Conservation (phyloP, 2,888 invertebrate genomes). For the Melinaea marsaeus region DNA sequence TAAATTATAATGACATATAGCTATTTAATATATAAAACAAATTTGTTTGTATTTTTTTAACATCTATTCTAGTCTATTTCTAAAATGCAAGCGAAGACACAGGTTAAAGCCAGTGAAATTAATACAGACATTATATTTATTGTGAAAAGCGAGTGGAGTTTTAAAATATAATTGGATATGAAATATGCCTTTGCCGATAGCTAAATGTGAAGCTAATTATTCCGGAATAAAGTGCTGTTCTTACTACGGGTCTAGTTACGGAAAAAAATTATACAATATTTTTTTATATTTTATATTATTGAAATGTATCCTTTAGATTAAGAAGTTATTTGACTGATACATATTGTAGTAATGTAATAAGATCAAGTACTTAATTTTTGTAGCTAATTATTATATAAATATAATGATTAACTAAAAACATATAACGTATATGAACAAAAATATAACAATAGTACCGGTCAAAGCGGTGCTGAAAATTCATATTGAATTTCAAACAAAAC, state of each 20-base stretch:
- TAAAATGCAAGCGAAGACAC: too few species aligned
- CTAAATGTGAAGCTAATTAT: conserved; percentile 25
- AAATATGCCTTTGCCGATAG: conserved; percentile 19
- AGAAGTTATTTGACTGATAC: too few species aligned
- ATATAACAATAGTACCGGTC: conserved; percentile 11
- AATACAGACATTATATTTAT: background rate
- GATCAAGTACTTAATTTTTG: background rate
- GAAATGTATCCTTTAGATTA: too few species aligned
- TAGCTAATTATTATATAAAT: too few species aligned
- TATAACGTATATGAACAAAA: too few species aligned
- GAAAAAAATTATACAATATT: background rate
- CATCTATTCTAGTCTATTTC: too few species aligned
- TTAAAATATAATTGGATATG: conserved; percentile 10
- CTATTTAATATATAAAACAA: too few species aligned
- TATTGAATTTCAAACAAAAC: conserved; percentile 24
- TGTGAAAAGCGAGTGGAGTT: background rate
- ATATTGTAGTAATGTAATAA: background rate
- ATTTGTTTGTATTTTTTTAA: too few species aligned
- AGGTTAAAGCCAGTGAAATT: too few species aligned
- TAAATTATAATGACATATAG: too few species aligned
- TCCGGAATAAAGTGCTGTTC: conserved; percentile 16
- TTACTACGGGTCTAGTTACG: background rate
- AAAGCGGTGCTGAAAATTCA: conserved; percentile 20
- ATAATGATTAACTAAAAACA: too few species aligned
- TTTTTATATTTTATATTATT: background rate